Conservation (phyloP, 2,797 vertebrate species). For the Pseudochirops corinnae region DNA sequence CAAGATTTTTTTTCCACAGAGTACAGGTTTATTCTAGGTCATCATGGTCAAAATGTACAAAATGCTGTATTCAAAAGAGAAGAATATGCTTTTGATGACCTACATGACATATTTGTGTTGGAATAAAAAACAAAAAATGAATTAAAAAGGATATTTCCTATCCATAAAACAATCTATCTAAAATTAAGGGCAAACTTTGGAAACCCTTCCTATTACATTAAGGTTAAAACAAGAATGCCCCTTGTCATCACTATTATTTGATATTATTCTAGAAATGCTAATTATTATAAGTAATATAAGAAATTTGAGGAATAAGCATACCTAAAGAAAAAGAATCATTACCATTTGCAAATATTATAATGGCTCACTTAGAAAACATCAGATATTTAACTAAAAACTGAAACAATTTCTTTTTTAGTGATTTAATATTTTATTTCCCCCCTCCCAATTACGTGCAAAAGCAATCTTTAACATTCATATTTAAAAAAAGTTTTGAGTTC, state of each 20-base stretch:
- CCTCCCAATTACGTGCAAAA: background rate
- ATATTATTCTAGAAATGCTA: background rate
- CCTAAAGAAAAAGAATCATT: background rate
- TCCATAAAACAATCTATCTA: background rate
- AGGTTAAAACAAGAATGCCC: background rate
- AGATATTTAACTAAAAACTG: background rate
- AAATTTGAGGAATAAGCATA: background rate
- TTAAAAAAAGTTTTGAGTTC: background rate
- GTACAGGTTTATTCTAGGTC: no score
- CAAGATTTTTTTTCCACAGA: no score
- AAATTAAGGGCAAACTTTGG: background rate
- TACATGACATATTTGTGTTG: background rate
- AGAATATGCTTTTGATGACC: background rate
- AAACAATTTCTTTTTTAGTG: background rate
- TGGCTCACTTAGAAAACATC: background rate
- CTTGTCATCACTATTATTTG: background rate
- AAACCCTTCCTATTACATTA: background rate
- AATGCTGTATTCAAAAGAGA: background rate
- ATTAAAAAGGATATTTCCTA: background rate
- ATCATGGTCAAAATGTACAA: no score
- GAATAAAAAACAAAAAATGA: background rate
- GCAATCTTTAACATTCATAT: background rate
- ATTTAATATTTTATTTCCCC: background rate
- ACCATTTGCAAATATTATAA: background rate
- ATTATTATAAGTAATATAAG: background rate